phyloP scores from a whole-genome alignment of 2,888 invertebrate genomes.

The Orthonychiurus folsomi region DNA sequence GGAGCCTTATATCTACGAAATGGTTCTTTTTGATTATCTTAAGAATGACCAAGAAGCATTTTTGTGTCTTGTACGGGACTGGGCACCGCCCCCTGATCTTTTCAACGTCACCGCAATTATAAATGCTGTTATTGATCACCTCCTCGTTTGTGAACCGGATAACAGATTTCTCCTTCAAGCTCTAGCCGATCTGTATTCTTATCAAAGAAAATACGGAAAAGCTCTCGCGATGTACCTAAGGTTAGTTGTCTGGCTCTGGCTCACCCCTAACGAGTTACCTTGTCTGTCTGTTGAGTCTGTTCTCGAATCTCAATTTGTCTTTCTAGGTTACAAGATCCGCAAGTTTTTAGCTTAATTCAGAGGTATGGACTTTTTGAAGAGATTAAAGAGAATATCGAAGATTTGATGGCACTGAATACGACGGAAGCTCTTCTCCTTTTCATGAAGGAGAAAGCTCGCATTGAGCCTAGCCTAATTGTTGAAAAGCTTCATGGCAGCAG shows the following conservation, averaged over 20 bases:
- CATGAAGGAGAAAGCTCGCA: constrained; percentile 56
- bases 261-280: not conserved
- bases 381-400: constrained; percentile 76
- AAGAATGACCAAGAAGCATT: constrained; percentile 75
- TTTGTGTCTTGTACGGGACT: constrained; percentile 72
- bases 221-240: constrained; percentile 82
- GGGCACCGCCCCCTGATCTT: constrained; percentile 63
- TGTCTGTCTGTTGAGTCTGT: not conserved
- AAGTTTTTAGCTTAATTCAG: constrained; percentile 79
- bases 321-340: constrained; percentile 58
- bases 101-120: constrained; percentile 76
- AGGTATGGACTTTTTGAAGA: constrained; percentile 72
- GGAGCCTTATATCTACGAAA: constrained; percentile 79
- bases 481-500: constrained; percentile 66
- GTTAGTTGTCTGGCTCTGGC: constrained; percentile 47
- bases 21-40: constrained; percentile 85
- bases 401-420: constrained; percentile 77
- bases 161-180: constrained; percentile 74
- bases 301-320: constrained; percentile 3
- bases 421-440: constrained; percentile 73
- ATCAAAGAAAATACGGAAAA: constrained; percentile 80
- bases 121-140: constrained; percentile 72
- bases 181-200: constrained; percentile 77
- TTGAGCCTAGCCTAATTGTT: constrained; percentile 72
- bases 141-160: constrained; percentile 55